Base-by-base conservation (phyloP, 2,797 vertebrate species). In the Pseudomugil tenellus region DNA sequence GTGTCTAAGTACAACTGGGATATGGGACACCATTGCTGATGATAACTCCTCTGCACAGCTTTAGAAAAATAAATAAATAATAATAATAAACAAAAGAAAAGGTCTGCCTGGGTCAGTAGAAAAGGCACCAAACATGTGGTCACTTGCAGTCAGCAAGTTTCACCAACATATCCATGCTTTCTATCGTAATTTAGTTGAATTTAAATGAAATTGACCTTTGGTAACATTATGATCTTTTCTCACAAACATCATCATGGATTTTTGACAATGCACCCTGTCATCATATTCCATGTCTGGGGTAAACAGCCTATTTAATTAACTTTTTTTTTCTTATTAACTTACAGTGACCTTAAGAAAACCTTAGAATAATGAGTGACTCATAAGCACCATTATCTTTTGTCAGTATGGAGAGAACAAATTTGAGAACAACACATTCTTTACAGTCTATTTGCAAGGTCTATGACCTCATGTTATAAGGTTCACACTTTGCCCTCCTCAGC, bases 221-320 rank as follows among this genome's bases (percentile, higher is more conserved):
- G 25, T 69, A 58, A 54, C 63, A 63, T 43, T 68, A 58, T 72
- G 32, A 77, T 67, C 41, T 65, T 83, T 74, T 69, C 67, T 31
- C 43, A 6, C 17, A 60, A 12, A 64, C 70, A 64, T 64, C 29
- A 21, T 80, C 41, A 71, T 63, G 58, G 10, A 26, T 31, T 71
- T 68, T 21, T 26, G 76, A 48, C 41, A 58, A 58, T 39, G 55
- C 52, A 77, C 57, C 41, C 31, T 32, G 53, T 70, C 52, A 67
- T 71, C 58, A 64, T 29, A 70, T 12, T 37, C 16, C 8, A 4
- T 71, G 72, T 71, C 43, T 23, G 41, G 6, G 56, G 46, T 76
- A 83, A 87, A 82, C 58, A 52, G 70, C 74, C 54, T 76, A 80
- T 80, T 65, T 77, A 78, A 89, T 88, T 74, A 89, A 81, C 77